Evolutionary conservation across 2,113 vertebrate species (phyloP).

Genomic region (Platysteira castanea): DNA sequence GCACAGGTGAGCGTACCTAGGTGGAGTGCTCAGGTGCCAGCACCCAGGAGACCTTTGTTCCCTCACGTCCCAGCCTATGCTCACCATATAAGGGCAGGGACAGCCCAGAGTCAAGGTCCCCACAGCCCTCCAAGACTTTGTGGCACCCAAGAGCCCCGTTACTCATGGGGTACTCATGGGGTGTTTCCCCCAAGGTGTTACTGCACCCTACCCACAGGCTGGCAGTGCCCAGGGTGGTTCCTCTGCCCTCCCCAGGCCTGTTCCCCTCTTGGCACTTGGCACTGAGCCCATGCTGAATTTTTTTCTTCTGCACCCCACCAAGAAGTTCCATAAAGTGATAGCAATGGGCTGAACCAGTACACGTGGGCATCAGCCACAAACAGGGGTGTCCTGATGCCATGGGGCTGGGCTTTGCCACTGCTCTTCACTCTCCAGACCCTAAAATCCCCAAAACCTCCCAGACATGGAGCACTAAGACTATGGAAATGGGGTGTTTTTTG

Average conservation of each 20-base stretch:
- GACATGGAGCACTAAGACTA: neutral
- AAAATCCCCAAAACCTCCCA: neutral
- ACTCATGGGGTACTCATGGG: neutral
- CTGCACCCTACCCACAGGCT: rapidly evolving
- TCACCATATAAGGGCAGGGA: slow-evolving; percentile 70
- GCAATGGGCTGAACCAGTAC: neutral
- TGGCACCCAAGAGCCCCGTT: neutral
- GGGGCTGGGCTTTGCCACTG: neutral
- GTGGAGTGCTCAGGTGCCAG: slow-evolving; percentile 23
- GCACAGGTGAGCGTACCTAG: slow-evolving; percentile 24
- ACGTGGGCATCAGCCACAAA: neutral
- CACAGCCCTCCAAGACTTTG: neutral
- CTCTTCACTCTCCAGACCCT: neutral
- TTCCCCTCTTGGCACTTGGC: neutral
- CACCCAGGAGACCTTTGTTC: slow-evolving; percentile 62
- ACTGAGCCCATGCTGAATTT: neutral
- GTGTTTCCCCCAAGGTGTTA: neutral
- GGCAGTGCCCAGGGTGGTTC: neutral
- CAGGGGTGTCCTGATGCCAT: neutral
- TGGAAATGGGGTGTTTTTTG: rapidly evolving
- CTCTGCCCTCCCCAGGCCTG: neutral
- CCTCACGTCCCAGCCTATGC: neutral
- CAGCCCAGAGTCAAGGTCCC: slow-evolving; percentile 50
- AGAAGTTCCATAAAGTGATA: neutral
- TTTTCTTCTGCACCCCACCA: neutral